Evolutionary conservation across 2,797 vertebrate genomes (phyloP), one percentile per base, ranked within the genome.

Genomic region (Muraenolepis orangiensis): DNA sequence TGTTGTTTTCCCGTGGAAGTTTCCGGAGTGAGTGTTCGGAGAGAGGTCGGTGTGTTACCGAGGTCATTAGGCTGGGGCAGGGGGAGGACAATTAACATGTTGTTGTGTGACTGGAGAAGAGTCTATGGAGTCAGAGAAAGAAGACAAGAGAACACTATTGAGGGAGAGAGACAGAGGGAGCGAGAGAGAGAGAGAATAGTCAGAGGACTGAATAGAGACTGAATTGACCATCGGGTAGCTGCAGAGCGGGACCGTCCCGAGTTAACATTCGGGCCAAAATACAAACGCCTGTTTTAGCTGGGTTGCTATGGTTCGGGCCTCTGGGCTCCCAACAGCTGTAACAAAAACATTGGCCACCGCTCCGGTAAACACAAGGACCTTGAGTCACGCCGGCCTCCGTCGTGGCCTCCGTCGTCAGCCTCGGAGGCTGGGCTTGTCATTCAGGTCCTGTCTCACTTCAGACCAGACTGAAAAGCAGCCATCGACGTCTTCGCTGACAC

Each of bases 291-390:
- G 26, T 23, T 38, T 30, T 32, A 36, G 26, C 26, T 8, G 13
- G 26, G 87, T 75, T 87, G 78, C 73, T 71, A 36, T 13, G 70
- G 46, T 82, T 81, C 0, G 93, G 51, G 92, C 70, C 89, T 92
- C 87, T 96, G 95, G 40, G 97, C 94, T 23, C 95, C 95, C 16
- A 97, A 95, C 57, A 20, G 95, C 95, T 1, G 95, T 95, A 85
- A 96, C 95, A 85, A 97, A 96, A 87, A 98, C 83, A 73, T 96
- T 97, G 76, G 96, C 91, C 11, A 96, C 94, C 1, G 96, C 94
- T 0, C 96, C 96, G 83, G 96, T 86, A 84, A 96, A 96, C 69
- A 96, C 91, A 18, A 97, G 89, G 75, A n/a, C 89, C 87, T 0
- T 95, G 96, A 76, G 94, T 86, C 77, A 95, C 34, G 86, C 95